Base-by-base conservation (phyloP, 2,888 invertebrate species). In the Drosophila subquinaria region DNA sequence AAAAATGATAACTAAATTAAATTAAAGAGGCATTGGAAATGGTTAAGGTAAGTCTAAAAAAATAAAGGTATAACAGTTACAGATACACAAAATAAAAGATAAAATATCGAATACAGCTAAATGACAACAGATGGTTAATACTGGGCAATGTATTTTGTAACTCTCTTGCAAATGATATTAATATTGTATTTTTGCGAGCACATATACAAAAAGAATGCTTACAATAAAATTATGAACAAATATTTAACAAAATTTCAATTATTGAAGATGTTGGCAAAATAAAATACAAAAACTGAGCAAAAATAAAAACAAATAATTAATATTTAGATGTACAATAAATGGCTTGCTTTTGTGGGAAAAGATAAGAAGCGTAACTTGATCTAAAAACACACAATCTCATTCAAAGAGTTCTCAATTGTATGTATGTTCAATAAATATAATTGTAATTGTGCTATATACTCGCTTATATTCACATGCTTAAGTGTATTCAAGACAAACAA, bases 111-210 rank as follows among this genome's bases (percentile, higher is more conserved):
- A 30, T 11, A 20, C 11, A 43, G 20, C 43, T 11, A 43, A 43
- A 45, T 13, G 23, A 23, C 20, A 38, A 53, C 33, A 53, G 17
- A 50, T 43, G 43, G 57, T 47, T 62, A 52, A 63, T 43, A 60
- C 60, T 43, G 52, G 61, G 43, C 60, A 55, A 55, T 20, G 35
- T 64, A 62, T 76, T 76, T 76, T 76, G 61, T 65, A 61, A 64
- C 35, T 55, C 64, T 60, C 61, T 56, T 57, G 33, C 36, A 43
- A 40, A 48, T 55, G 61, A 51, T 71, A 69, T 47, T 79, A 73
- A 80, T 88, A 90, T 89, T 89, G 79, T 88, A 90, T 89, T 90
- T 89, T 89, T 89, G 89, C 85, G 88, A 90, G 81, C 87, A 84
- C 75, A 76, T 90, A 89, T 89, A 86, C 81, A 84, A 68, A 65